These are phyloP conservation scores for Antennarius striatus DNA, from an alignment of 2,113 vertebrate genomes.

Conservation along the genomic window DNA sequence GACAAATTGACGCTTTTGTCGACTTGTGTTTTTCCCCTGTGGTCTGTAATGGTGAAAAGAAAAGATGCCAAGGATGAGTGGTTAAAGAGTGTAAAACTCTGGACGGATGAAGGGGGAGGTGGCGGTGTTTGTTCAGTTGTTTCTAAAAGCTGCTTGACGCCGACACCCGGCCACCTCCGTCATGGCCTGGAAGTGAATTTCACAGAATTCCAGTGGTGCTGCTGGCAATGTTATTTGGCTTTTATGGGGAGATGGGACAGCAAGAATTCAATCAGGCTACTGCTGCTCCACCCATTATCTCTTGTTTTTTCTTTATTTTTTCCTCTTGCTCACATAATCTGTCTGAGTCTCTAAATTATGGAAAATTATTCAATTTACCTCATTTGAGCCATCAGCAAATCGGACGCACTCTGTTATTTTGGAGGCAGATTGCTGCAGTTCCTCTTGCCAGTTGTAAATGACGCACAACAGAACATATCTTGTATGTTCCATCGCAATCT, in stretches of 20 bases:
- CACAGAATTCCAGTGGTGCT: slow-evolving; percentile 57
- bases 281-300: slow-evolving; percentile 12
- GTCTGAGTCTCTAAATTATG: slow-evolving; percentile 31
- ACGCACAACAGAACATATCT: not conserved
- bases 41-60: slow-evolving; percentile 11
- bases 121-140: slow-evolving; percentile 25
- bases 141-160: slow-evolving; percentile 22
- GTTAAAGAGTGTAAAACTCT: slow-evolving; percentile 13
- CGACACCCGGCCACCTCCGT: slow-evolving; percentile 29
- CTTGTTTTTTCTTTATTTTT: slow-evolving; percentile 2
- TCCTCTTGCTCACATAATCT: slow-evolving; percentile 5
- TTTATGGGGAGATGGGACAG: slow-evolving; percentile 51
- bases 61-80: slow-evolving; percentile 36
- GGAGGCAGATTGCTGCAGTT: slow-evolving; percentile 23
- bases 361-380: slow-evolving; percentile 58
- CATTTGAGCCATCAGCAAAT: slow-evolving; percentile 38
- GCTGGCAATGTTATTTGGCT: slow-evolving; percentile 68
- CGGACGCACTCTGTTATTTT: slow-evolving; percentile 37
- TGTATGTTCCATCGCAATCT: slow-evolving; percentile 16
- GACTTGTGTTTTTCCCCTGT: slow-evolving; percentile 28
- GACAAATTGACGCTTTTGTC: slow-evolving; percentile 43
- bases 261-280: slow-evolving; percentile 52
- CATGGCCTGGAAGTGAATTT: slow-evolving; percentile 50
- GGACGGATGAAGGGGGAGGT: not conserved
- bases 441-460: slow-evolving; percentile 18